Evolutionary conservation across 2,888 invertebrate species (phyloP).

Genomic region (Plebejus anna): DNA sequence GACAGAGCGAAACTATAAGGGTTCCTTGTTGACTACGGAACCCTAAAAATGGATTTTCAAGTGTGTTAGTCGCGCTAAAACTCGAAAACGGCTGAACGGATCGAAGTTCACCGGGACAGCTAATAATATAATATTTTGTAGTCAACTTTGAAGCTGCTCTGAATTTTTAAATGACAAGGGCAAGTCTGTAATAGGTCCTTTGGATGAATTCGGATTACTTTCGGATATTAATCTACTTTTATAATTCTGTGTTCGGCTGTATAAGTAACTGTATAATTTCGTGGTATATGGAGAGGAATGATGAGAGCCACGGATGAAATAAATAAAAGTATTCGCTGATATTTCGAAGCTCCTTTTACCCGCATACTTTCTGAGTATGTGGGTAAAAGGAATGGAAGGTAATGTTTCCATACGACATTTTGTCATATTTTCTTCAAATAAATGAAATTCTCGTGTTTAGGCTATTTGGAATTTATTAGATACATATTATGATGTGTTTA

Average conservation of each 20-base stretch:
- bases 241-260: background rate
- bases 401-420: background rate
- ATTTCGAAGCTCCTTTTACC: background rate
- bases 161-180: too few relatives aligned
- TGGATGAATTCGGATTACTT: too few relatives aligned
- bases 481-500: background rate
- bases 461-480: background rate
- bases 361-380: background rate
- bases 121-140: too few relatives aligned
- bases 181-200: too few relatives aligned
- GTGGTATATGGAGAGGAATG: background rate
- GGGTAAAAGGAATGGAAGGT: too few relatives aligned
- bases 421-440: background rate
- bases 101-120: too few relatives aligned
- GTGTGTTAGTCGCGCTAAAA: too few relatives aligned
- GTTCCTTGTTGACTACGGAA: too few relatives aligned
- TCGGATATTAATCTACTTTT: background rate
- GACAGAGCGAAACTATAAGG: too few relatives aligned
- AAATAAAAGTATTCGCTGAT: background rate
- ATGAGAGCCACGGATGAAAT: background rate
- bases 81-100: too few relatives aligned
- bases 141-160: too few relatives aligned
- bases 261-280: background rate
- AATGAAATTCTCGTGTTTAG: background rate
- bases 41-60: too few relatives aligned